Conservation (phyloP, 2,797 vertebrate species). For the Serranus cabrilla region DNA sequence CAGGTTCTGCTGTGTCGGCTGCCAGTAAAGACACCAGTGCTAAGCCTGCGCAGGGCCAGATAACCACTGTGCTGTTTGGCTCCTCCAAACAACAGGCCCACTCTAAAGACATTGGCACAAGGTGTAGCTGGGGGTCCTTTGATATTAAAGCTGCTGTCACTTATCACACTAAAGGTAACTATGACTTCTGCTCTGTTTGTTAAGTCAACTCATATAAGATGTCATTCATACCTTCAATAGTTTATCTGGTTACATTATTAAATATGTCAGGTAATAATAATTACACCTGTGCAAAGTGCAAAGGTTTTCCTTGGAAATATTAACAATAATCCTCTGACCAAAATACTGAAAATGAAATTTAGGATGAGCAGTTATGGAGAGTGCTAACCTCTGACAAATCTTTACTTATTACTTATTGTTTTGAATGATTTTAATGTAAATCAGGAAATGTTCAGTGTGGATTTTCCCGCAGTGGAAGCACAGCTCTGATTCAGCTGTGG, state of each 20-base stretch:
- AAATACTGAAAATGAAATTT: background rate
- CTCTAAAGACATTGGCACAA: constrained; percentile 92
- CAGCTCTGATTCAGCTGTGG: background rate
- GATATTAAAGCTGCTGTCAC: constrained; percentile 96
- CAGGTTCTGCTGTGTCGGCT: constrained; percentile 88
- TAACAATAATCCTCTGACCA: background rate
- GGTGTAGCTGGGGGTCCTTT: constrained; percentile 93
- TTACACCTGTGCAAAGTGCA: background rate
- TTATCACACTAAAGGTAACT: constrained; percentile 98
- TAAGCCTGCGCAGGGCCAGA: constrained; percentile 89
- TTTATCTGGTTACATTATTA: constrained; percentile 1
- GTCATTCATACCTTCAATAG: no score
- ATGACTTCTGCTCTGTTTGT: constrained; percentile 16
- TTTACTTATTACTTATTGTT: no score
- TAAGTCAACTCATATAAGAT: background rate
- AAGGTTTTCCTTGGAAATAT: background rate
- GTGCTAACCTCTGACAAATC: background rate
- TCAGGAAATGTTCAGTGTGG: background rate
- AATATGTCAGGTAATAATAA: background rate
- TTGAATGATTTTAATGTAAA: constrained; percentile 11
- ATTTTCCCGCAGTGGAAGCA: background rate
- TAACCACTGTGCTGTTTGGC: constrained; percentile 92
- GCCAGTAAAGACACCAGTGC: constrained; percentile 90
- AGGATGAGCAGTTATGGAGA: background rate
- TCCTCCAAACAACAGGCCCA: constrained; percentile 91